Base-by-base conservation (phyloP, 1,140 invertebrate genomes). In the Drosophila funebris region DNA sequence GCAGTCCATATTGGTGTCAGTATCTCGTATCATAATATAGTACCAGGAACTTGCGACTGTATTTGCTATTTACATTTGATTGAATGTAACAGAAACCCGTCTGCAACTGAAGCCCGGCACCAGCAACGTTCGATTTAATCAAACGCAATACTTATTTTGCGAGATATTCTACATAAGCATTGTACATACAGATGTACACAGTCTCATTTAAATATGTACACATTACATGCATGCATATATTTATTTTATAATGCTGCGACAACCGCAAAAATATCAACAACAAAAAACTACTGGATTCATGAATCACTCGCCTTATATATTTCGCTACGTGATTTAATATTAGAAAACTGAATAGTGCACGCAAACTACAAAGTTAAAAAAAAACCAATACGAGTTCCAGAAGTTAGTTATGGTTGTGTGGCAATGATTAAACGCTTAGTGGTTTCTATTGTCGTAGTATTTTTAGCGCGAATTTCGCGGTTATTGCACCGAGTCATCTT, bases 31-130 rank as follows among this genome's bases (percentile, higher is more conserved):
- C 50, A 66, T 60, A 52, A 53, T 61, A 48, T 50, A 41, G 58
- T 64, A 73, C 74, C 27, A 68, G 22, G 57, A 74, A 75, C 70
- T 63, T 60, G 29, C 56, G 53, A 31, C 60, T 16, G 33, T 39
- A 56, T 66, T 18, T 22, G 44, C 39, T 78, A 50, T 70, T 78
- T 75, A 57, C 58, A 77, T 76, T 82, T 72, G 63, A 43, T 52
- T 44, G 62, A 81, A 81, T 69, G 58, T 39, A 81, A 78, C 72
- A 68, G 56, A 56, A 83, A 36, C 63, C 11, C 11, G 60, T 46
- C n/a, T 66, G 73, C 37, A 73, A 76, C 29, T 29, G 46, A 61
- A 71, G 29, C 36, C 63, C 52, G 39, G 53, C 31, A 9, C 37
- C 44, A 46, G 36, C 33, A 33, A 53, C 37, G 44, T 73, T 69